Conservation (phyloP, 1,140 invertebrate species). For the Yoshiicerus persimilis region DNA sequence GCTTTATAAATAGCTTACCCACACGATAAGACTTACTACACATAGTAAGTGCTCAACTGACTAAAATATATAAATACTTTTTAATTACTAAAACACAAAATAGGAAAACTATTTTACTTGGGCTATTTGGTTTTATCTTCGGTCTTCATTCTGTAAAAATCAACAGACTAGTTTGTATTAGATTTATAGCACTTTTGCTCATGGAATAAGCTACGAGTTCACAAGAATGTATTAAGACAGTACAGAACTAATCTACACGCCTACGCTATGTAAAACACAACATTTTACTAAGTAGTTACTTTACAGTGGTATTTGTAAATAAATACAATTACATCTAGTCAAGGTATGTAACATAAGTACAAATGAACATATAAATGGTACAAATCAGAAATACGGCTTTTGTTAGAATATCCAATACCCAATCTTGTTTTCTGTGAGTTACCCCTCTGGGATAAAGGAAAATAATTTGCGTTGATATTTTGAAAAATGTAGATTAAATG, state of each 20-base stretch:
- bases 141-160: background rate
- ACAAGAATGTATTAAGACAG: background rate
- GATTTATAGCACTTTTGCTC: background rate
- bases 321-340: too few relatives aligned
- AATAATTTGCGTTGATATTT: too few relatives aligned
- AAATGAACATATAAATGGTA: too few relatives aligned
- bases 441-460: too few relatives aligned
- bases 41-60: too few relatives aligned
- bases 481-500: too few relatives aligned
- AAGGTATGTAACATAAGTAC: background rate
- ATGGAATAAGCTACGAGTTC: background rate
- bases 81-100: background rate
- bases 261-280: background rate
- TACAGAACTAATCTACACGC: background rate
- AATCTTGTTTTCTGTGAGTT: too few relatives aligned
- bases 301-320: too few relatives aligned
- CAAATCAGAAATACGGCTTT: too few relatives aligned
- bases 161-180: background rate
- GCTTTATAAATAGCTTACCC: background rate
- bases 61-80: background rate
- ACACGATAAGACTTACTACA: too few relatives aligned
- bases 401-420: too few relatives aligned
- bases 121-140: constrained; percentile 7
- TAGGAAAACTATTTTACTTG: background rate
- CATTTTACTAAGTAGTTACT: too few relatives aligned